Conservation (phyloP, 2,113 vertebrate genomes). For the Solenodon paradoxus region DNA sequence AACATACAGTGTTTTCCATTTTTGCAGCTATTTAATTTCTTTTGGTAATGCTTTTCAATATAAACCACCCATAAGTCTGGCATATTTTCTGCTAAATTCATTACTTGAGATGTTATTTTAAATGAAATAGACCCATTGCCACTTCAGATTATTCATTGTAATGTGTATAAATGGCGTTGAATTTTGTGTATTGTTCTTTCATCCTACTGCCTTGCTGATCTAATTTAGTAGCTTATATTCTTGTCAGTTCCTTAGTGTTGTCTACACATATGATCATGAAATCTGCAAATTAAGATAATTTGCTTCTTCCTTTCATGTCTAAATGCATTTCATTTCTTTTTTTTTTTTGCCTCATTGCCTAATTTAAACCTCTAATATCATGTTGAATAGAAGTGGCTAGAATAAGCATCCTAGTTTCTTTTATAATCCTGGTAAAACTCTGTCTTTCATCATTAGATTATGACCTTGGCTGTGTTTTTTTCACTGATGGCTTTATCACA, state of each 20-base stretch:
- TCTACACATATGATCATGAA: neutral
- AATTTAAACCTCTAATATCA: neutral
- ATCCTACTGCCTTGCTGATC: neutral
- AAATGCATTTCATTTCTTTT: neutral
- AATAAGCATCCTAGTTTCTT: neutral
- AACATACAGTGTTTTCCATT: neutral
- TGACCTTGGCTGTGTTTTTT: neutral
- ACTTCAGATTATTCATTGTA: neutral
- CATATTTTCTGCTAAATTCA: neutral
- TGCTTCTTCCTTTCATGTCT: neutral
- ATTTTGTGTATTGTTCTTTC: neutral
- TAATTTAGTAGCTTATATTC: too few species aligned
- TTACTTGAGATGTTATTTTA: neutral
- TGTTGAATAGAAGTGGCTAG: too few species aligned
- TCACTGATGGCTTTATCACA: neutral
- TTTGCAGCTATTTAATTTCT: neutral
- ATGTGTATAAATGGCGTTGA: neutral
- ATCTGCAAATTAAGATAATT: neutral
- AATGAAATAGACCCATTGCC: neutral
- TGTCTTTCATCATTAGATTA: neutral
- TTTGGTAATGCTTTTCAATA: neutral
- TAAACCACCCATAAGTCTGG: neutral
- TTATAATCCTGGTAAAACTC: neutral
- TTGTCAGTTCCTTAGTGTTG: neutral
- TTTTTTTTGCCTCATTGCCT: neutral